Base-by-base conservation (phyloP, 2,797 vertebrate genomes). In the Alca torda region DNA sequence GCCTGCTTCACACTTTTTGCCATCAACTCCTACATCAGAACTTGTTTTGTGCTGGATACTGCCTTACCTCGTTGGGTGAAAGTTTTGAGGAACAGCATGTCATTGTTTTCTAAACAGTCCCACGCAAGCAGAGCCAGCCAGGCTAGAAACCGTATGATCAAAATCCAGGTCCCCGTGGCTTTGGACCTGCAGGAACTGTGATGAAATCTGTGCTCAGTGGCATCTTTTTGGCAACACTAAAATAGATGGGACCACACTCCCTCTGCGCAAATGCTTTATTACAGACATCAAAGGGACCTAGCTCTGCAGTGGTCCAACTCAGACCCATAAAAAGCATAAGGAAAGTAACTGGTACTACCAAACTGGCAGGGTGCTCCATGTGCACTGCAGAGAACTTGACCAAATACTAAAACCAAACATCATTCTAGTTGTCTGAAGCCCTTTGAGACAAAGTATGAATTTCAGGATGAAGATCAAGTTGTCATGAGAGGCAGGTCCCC, bases 181-280 rank as follows among this genome's bases (percentile, higher is more conserved):
- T 26, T 35, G 59, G 50, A 39, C 50, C 54, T 39, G 35, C 70
- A 89, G 1, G 19, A 68, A 78, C 21, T 11, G 45, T 61, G 63
- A 87, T 16, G 35, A 35, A 25, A 85, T 28, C 72, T 63, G 37
- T 20, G 43, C 84, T 74, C 60, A 67, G 33, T 2, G 5, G 39
- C 43, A 85, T 65, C 76, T 46, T 88, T 88, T 30, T 80, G 77
- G 76, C 65, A 89, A 54, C 24, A 15, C 39, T 54, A 31, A 39
- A 51, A 41, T 28, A 69, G 60, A 67, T 3, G 6, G 6, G 54
- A 43, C 41, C 56, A 28, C 0, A 0, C 4, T 83, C 31, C 46
- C 33, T 59, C 60, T 56, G 31, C 2, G 1, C 16, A 87, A 90
- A 79, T 28, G 7, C 50, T 83, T 65, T 53, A 50, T 18, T 20